Base-by-base conservation (phyloP, 2,888 invertebrate genomes). In the Syritta pipiens region DNA sequence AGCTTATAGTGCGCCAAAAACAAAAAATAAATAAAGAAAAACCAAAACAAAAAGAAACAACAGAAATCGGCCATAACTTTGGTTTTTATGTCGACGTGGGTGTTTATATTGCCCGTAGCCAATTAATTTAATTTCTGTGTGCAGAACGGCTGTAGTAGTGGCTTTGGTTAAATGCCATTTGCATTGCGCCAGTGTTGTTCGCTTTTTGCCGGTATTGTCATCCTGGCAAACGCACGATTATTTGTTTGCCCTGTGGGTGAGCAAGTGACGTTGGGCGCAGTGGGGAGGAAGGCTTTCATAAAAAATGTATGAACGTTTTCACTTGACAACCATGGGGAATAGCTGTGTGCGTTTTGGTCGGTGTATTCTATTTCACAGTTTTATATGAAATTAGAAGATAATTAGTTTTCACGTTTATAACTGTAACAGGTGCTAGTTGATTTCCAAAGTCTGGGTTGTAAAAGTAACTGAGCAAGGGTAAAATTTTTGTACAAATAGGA, bases 121-220 rank as follows among this genome's bases (percentile, higher is more conserved):
- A 82, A 82, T 82, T 82, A 76, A 69, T 82, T 81, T 82, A 82
- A 81, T 82, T 82, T 75, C 55, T 62, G 67, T 65, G 59, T 75
- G 62, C 81, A 62, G 55, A 48, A 17, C 67, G 68, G 68, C 57
- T 46, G 49, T 57, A 62, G 65, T 53, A 55, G 79, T 65, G 72
- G 55, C 37, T 82, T 82, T 81, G 81, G 81, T 63, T 76, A 81
- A 59, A 75, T 76, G 82, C 46, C 72, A 82, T 82, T 83, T 83
- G 65, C 62, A 81, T 81, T 69, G 76, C 67, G 48, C 53, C 59
- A 65, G 72, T 53, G 35, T 60, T 60, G 81, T 44, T 17, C 14
- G 37, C 19, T 28, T 40, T 44, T 42, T 46, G 37, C 48, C 48
- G 30, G 60, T 42, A 63, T 57, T 72, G 57, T 63, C 17, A 32